Base-by-base conservation (phyloP, 2,113 vertebrate genomes). In the Salvelinus sp. region DNA sequence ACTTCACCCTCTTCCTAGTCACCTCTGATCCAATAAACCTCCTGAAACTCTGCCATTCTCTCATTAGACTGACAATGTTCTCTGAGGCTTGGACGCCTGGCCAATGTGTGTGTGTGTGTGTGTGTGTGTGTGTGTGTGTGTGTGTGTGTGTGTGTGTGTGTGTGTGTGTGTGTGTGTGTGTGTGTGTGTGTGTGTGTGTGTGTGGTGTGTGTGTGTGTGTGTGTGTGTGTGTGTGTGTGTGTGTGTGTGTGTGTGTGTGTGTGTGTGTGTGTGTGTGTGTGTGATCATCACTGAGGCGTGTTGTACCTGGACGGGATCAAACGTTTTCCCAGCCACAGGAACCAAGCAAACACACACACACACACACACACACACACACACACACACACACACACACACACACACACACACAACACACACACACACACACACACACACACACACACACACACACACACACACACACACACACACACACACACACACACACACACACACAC, bases 61-160 rank as follows among this genome's bases (percentile, higher is more conserved):
- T 88, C 89, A 86, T 89, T 86, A 86, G 80, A 70, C 70, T 73
- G 80, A 79, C 83, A 75, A 85, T 80, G 81, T 82, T 78, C 80
- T 84, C 81, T 50, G 50, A 16, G 73, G 58, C 74, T 76, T 78
- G 82, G 84, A 86, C 60, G 14, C 54, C 86, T 88, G 86, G 81
- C 85, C 77, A 83, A 69, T 60, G 33, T 71, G 38, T 54, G 38
- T 44, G 38, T 44, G 7, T 33, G 30, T 48, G 72, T 72, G 67
- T 70, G 63, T 67, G 64, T 79, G 76, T 74, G 74, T 63, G 30
- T 33, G 30, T 33, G 30, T 33, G 30, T 33, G 30, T 33, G 30
- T 33, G 30, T 33, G 30, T 33, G 30, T 33, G 30, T 33, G 30
- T 33, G 30, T 33, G 30, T 33, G 30, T 33, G 30, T 33, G 30